A percentile compares a stretch with the other conserved stretches of the same genome.
phyloP scores from a whole-genome alignment of 1,140 invertebrate genomes.

The Cryptotermes secundus region DNA sequence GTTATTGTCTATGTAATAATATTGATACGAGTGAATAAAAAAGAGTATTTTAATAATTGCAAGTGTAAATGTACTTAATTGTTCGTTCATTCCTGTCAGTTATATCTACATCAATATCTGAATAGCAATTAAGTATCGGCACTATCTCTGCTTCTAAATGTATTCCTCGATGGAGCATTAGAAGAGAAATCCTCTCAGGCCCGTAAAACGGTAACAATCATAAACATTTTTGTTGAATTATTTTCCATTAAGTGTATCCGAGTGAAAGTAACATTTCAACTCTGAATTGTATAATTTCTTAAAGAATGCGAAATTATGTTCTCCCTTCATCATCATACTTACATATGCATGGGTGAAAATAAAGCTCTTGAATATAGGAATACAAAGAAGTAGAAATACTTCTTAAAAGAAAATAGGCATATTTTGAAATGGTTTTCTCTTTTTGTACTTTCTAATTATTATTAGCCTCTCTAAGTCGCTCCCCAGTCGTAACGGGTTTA shows the following conservation, averaged over 20 bases:
- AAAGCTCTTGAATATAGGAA: slow-evolving; percentile 24
- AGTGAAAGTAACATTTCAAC: slow-evolving; percentile 23
- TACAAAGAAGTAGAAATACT: slow-evolving; percentile 21
- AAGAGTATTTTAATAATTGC: too few relatives aligned
- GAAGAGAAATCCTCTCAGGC: too few relatives aligned
- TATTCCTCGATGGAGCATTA: too few relatives aligned
- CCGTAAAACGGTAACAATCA: not conserved
- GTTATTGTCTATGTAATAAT: too few relatives aligned
- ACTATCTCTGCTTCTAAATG: too few relatives aligned
- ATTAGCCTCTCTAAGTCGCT: not conserved
- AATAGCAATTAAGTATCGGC: too few relatives aligned
- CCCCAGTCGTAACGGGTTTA: not conserved
- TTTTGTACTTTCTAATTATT: not conserved
- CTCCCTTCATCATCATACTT: slow-evolving; percentile 21
- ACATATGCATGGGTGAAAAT: slow-evolving; percentile 21
- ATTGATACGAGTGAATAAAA: too few relatives aligned
- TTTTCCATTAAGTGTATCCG: slow-evolving; percentile 25
- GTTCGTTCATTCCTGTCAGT: too few relatives aligned
- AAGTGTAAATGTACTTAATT: too few relatives aligned
- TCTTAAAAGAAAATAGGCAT: not conserved
- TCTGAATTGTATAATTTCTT: not conserved
- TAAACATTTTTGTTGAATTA: not conserved
- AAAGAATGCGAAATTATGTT: not conserved
- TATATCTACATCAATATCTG: too few relatives aligned
- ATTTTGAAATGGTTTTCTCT: not conserved